Percentiles rank a stretch among this genome's conserved stretches.
Conservation (phyloP, 2,113 vertebrate species). For the Daphoenositta chrysoptera region DNA sequence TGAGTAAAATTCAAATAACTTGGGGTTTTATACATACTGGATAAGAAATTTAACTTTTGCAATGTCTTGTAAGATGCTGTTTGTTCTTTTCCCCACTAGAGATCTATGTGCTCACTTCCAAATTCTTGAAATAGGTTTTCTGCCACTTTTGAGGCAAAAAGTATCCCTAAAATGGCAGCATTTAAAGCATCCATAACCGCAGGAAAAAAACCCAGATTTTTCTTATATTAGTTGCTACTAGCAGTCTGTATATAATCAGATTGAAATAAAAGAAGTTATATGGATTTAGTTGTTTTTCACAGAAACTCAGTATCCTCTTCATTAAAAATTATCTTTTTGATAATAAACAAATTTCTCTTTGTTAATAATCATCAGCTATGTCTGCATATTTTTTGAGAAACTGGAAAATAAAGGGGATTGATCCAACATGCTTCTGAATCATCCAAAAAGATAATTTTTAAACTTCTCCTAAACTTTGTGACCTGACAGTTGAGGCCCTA, state of each 20-base stretch:
- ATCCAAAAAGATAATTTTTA: background rate
- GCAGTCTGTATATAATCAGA: background rate
- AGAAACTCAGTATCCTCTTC: background rate
- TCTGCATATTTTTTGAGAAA: background rate
- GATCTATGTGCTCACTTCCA: background rate
- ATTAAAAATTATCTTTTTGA: background rate
- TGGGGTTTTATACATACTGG: background rate
- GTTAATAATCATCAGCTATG: background rate
- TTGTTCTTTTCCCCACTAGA: background rate
- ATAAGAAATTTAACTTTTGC: background rate
- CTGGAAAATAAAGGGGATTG: background rate
- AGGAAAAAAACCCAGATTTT: accelerated
- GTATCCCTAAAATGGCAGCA: background rate
- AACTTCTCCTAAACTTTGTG: background rate
- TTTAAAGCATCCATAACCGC: background rate
- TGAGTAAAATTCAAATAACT: background rate
- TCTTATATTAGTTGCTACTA: background rate
- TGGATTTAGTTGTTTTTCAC: background rate
- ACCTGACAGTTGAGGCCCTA: background rate
- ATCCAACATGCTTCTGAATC: background rate
- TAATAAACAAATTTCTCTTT: background rate
- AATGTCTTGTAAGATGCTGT: background rate
- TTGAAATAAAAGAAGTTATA: background rate
- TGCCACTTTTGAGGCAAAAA: background rate
- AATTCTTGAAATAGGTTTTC: slow-evolving; percentile 16